phyloP scores from a whole-genome alignment of 2,888 invertebrate species.

The Masnerella sp. region DNA sequence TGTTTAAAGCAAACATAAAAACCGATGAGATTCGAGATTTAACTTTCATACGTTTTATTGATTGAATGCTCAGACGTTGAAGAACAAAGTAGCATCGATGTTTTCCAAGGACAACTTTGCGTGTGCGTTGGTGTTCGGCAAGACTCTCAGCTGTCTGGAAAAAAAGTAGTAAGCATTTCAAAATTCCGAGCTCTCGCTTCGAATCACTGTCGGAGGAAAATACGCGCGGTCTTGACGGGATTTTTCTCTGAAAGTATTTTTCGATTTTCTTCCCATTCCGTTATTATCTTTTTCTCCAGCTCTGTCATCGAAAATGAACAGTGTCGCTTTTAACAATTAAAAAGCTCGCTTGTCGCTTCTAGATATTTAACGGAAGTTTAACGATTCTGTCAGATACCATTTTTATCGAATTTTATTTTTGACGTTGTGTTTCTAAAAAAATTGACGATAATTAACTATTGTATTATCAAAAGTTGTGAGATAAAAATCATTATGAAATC shows the following conservation, averaged over 20 bases:
- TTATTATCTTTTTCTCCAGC: conserved; percentile 42
- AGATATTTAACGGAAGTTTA: conserved; percentile 2
- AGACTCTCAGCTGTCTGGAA: conserved; percentile 43
- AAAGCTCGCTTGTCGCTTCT: background rate
- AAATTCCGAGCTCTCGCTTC: conserved; percentile 71
- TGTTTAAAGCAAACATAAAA: background rate
- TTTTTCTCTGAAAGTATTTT: conserved; percentile 41
- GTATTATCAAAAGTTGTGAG: too few relatives aligned
- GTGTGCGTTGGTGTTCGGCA: conserved; percentile 24
- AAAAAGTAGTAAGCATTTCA: conserved; percentile 68
- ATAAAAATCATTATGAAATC: too few relatives aligned
- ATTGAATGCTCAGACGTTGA: conserved; percentile 41
- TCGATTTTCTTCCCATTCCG: conserved; percentile 29
- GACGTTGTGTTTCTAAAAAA: too few relatives aligned
- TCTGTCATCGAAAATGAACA: conserved; percentile 28
- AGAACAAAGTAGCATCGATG: conserved; percentile 38
- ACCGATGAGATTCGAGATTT: conserved; percentile 13
- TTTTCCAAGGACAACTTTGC: conserved; percentile 41
- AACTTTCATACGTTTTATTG: conserved; percentile 35
- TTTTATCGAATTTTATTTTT: background rate
- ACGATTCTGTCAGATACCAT: background rate
- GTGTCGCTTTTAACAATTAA: conserved; percentile 14
- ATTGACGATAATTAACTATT: too few relatives aligned
- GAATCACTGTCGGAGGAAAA: conserved; percentile 72
- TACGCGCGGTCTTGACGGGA: conserved; percentile 64